Evolutionary conservation across 2,797 vertebrate species (phyloP).

Genomic region (Percopsis omiscomaycus): DNA sequence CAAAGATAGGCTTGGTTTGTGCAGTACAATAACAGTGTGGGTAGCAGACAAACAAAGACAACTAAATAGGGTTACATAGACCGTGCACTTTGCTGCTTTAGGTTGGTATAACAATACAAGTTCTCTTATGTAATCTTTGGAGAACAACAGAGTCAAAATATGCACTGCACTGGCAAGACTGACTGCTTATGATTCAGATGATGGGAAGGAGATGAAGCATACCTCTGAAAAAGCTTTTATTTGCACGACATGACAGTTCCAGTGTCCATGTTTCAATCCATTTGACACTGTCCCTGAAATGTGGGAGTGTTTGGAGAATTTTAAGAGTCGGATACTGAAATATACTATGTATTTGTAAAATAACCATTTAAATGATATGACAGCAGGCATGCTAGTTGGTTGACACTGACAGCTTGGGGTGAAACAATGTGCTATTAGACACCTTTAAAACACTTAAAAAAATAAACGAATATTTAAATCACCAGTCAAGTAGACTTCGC

Average conservation of each 20-base stretch:
- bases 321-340: slow-evolving; percentile 19
- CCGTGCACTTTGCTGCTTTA: background rate
- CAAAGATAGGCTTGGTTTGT: slow-evolving; percentile 7
- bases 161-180: slow-evolving; percentile 8
- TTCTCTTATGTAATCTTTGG: background rate
- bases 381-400: slow-evolving; percentile 22
- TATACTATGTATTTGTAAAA: slow-evolving; percentile 5
- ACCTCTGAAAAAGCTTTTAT: slow-evolving; percentile 56
- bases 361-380: slow-evolving; percentile 18
- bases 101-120: background rate
- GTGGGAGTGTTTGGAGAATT: slow-evolving; percentile 19
- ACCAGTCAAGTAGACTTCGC: no score
- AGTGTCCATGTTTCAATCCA: slow-evolving; percentile 62
- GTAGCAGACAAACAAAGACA: slow-evolving; percentile 5
- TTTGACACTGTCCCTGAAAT: slow-evolving; percentile 47
- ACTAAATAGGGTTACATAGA: background rate
- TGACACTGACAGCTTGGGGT: slow-evolving; percentile 38
- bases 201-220: slow-evolving; percentile 7
- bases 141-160: background rate
- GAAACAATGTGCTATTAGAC: background rate
- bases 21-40: slow-evolving; percentile 4
- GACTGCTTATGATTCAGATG: background rate
- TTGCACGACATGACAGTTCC: slow-evolving; percentile 42
- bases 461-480: background rate
- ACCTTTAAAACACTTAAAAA: background rate